Percentiles rank a stretch among this genome's conserved stretches.
Evolutionary conservation across 2,113 vertebrate species (phyloP).

Genomic region (Gopherus evgoodei): DNA sequence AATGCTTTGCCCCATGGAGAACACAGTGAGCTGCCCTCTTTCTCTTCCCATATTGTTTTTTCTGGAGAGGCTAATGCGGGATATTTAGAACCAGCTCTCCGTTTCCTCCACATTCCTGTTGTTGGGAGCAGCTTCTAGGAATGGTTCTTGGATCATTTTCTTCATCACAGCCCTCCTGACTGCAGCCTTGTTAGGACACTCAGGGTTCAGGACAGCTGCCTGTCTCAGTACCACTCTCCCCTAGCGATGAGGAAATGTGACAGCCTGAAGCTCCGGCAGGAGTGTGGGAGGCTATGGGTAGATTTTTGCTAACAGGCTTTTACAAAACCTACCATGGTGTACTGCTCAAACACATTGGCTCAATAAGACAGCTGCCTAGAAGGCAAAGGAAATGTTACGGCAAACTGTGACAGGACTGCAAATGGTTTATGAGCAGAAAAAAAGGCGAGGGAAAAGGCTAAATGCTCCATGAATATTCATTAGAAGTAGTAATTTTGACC

Average conservation of each 20-base stretch:
- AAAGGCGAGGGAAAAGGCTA: neutral
- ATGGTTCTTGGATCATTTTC: neutral
- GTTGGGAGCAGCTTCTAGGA: neutral
- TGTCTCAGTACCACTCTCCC: neutral
- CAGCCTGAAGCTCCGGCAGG: constrained; percentile 10
- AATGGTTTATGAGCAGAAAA: neutral
- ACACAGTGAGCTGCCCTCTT: neutral
- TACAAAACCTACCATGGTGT: neutral
- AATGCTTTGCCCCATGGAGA: neutral
- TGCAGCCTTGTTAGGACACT: neutral
- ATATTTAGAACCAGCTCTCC: neutral
- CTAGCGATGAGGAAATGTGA: neutral
- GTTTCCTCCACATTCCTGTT: neutral
- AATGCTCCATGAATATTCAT: neutral
- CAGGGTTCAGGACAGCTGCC: neutral
- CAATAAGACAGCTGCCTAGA: neutral
- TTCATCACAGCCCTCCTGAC: neutral
- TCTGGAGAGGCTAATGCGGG: neutral
- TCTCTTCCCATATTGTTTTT: accelerated
- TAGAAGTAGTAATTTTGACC: neutral
- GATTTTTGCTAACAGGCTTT: neutral
- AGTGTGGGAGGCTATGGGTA: neutral
- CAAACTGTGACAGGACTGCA: neutral
- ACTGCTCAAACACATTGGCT: neutral
- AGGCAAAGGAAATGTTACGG: neutral